A percentile compares a stretch with the other conserved stretches of the same genome.
Conservation (phyloP, 2,888 invertebrate species). For the Metopia argyrocephala region DNA sequence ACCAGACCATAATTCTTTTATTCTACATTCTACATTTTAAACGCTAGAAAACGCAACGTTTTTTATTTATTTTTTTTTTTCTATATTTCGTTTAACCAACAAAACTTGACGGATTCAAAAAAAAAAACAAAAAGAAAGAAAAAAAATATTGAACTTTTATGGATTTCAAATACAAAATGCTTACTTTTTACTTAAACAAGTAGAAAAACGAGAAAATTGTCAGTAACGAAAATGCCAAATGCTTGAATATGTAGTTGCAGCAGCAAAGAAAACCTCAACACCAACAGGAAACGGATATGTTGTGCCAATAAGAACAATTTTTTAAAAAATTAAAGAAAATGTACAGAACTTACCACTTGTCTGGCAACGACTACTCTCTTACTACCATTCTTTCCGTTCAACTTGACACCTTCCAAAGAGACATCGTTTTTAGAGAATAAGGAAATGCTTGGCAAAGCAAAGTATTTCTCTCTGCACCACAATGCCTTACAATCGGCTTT, state of each 20-base stretch:
- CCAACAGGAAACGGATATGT: slow-evolving; percentile 62
- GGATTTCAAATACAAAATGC: too few species aligned
- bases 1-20: slow-evolving; percentile 18
- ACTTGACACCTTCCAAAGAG: slow-evolving; percentile 54
- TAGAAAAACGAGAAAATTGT: not conserved
- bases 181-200: not conserved
- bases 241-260: not conserved
- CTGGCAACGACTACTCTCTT: not conserved
- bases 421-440: not conserved
- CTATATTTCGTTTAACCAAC: not conserved
- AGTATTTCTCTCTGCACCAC: not conserved
- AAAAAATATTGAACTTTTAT: too few species aligned
- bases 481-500: not conserved
- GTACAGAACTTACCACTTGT: not conserved
- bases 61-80: not conserved
- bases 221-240: not conserved
- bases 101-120: not conserved
- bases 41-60: slow-evolving; percentile 32
- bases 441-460: not conserved
- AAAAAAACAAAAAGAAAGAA: not conserved
- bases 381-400: not conserved
- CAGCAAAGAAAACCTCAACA: slow-evolving; percentile 51
- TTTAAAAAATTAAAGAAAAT: slow-evolving; percentile 10
- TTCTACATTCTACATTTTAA: slow-evolving; percentile 38
- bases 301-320: slow-evolving; percentile 45